Conservation (phyloP, 2,113 vertebrate genomes). For the Ailurus styani region DNA sequence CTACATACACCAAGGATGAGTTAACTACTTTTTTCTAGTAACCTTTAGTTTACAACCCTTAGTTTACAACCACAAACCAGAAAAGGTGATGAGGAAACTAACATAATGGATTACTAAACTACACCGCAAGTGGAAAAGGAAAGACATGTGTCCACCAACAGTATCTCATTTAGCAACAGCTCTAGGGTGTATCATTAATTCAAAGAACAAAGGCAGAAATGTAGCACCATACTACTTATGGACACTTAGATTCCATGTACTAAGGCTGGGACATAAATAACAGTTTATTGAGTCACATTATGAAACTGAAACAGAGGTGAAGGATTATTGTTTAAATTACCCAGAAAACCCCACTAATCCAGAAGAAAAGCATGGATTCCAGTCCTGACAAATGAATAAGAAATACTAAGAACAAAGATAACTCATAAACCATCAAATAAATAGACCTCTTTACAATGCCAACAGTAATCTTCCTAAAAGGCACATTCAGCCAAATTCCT, state of each 20-base stretch:
- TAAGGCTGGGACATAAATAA: background rate
- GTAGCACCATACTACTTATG: background rate
- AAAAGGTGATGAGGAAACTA: background rate
- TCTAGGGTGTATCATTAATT: background rate
- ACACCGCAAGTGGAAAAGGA: background rate
- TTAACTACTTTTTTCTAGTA: background rate
- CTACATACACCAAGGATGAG: background rate
- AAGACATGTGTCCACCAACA: background rate
- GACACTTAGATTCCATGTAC: background rate
- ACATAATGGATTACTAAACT: background rate
- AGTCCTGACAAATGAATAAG: constrained; percentile 1
- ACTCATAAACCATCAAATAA: background rate
- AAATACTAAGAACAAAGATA: background rate
- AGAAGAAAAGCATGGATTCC: background rate
- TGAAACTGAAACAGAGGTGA: background rate
- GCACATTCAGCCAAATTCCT: background rate
- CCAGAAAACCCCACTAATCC: background rate
- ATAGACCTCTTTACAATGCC: background rate
- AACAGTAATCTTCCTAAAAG: background rate
- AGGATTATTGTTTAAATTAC: background rate
- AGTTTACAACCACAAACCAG: background rate
- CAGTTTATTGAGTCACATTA: background rate
- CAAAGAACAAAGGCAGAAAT: background rate
- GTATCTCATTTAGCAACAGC: background rate
- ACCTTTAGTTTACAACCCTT: background rate